These are phyloP conservation scores for Labeo calbasu DNA, from an alignment of 2,797 vertebrate species.

Conservation along the genomic window DNA sequence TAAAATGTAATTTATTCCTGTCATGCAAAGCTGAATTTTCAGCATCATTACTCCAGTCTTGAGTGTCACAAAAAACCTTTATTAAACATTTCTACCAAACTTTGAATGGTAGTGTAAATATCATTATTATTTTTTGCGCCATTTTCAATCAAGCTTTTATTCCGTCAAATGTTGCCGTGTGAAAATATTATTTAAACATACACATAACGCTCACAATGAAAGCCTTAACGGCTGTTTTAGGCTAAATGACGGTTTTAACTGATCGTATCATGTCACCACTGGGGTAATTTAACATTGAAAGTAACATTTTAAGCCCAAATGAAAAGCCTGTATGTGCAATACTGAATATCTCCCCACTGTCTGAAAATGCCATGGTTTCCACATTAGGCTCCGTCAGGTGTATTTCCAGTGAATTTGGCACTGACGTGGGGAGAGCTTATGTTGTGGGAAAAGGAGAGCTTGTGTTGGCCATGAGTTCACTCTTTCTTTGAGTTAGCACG, in stretches of 20 bases:
- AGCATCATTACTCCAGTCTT: neutral
- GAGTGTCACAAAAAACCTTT: neutral
- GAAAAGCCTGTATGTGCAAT: neutral
- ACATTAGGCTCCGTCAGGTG: conserved; percentile 52
- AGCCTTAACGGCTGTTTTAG: neutral
- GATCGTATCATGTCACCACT: conserved; percentile 12
- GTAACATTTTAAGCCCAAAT: conserved; percentile 2
- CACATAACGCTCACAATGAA: neutral
- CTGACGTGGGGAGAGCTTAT: conserved; percentile 5
- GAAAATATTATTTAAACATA: neutral
- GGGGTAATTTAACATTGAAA: conserved; percentile 3
- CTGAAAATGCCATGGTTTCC: conserved; percentile 34
- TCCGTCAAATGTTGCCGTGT: neutral
- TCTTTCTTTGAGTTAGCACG: conserved; percentile 30
- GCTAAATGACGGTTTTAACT: conserved; percentile 8
- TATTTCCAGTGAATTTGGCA: conserved; percentile 50
- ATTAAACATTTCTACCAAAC: neutral
- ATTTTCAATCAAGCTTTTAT: neutral
- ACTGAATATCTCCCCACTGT: conserved; percentile 26
- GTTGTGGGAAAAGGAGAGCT: conserved; percentile 42
- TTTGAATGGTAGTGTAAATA: neutral
- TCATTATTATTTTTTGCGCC: neutral
- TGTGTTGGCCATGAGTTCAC: conserved; percentile 43
- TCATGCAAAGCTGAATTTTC: neutral
- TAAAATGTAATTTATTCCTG: neutral